Evolutionary conservation across 2,113 vertebrate genomes (phyloP), one percentile per base, ranked within the genome.

Genomic region (Scytalopus superciliaris): DNA sequence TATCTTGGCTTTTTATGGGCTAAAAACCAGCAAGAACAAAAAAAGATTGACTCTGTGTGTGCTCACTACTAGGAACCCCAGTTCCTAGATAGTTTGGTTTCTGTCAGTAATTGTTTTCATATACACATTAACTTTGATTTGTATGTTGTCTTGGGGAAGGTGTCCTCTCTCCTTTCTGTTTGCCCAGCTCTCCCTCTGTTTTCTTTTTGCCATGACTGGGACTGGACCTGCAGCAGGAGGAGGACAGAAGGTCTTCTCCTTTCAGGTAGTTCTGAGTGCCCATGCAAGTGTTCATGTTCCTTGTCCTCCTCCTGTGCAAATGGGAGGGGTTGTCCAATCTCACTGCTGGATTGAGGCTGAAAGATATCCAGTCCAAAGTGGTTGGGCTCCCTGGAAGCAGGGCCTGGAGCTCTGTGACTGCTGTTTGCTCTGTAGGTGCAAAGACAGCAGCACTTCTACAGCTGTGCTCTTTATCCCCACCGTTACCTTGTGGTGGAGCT

Each of bases 81-180:
- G 55, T 93, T 96, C 79, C 39, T 94, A 67, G 72, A 64, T 8
- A 57, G 79, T 77, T 80, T 68, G 23, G 50, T 87, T 91, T 94
- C 59, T 85, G 5, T 77, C 89, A 77, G 57, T 57, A 74, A 35
- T 33, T 76, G 67, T 37, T 94, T 95, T 96, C 90, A 92, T 56
- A 17, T 83, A n/a, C 5, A 19, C 15, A 23, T 73, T 69, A 57
- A 19, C 42, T 76, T 93, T 0, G 24, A 75, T 88, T 74, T 31
- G 13, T 4, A 8, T 1, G 0, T 53, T 42, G 28, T 30, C 35
- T 47, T 59, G 49, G 52, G 40, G 59, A 82, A 84, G 42, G 52
- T 86, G 49, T 47, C 68, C 3, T 59, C 21, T 69, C 53, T 64
- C 35, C 15, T 91, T 67, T 44, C 15, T 1, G 2, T 75, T 76